Percentiles rank a stretch among this genome's conserved stretches.
Evolutionary conservation across 2,888 invertebrate species (phyloP).

Genomic region (Chaetogeoica ovagalla): DNA sequence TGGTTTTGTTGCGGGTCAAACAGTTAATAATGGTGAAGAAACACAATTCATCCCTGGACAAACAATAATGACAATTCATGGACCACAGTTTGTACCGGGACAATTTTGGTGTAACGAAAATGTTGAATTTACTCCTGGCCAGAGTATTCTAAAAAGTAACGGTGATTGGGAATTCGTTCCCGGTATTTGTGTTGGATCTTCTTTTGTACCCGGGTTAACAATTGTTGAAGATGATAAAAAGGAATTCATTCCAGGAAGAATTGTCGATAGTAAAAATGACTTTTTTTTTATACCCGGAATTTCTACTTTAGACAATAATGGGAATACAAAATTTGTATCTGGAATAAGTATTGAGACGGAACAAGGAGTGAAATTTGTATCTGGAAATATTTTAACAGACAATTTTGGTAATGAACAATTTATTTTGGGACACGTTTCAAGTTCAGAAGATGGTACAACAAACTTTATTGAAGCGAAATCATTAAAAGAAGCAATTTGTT

Average conservation of each 20-base stretch:
- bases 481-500: conserved; percentile 65
- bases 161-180: conserved; percentile 69
- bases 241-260: conserved; percentile 75
- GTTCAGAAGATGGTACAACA: conserved; percentile 63
- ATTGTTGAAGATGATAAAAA: conserved; percentile 65
- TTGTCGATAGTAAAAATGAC: conserved; percentile 72
- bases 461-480: conserved; percentile 67
- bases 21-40: conserved; percentile 62
- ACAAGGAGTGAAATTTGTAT: conserved; percentile 68
- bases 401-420: conserved; percentile 66
- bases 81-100: conserved; percentile 68
- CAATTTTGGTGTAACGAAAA: conserved; percentile 60
- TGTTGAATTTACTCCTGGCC: conserved; percentile 76
- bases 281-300: conserved; percentile 72
- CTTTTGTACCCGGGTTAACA: conserved; percentile 76
- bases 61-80: conserved; percentile 67
- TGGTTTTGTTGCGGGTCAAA: conserved; percentile 70
- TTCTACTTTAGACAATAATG: conserved; percentile 63
- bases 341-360: conserved; percentile 68
- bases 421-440: conserved; percentile 65
- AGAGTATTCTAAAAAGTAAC: conserved; percentile 71
- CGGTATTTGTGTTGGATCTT: conserved; percentile 72
- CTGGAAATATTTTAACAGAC: conserved; percentile 69
- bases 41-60: conserved; percentile 68
- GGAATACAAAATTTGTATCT: conserved; percentile 69